phyloP scores from a whole-genome alignment of 2,113 vertebrate genomes.

The Odobenus rosmarus region DNA sequence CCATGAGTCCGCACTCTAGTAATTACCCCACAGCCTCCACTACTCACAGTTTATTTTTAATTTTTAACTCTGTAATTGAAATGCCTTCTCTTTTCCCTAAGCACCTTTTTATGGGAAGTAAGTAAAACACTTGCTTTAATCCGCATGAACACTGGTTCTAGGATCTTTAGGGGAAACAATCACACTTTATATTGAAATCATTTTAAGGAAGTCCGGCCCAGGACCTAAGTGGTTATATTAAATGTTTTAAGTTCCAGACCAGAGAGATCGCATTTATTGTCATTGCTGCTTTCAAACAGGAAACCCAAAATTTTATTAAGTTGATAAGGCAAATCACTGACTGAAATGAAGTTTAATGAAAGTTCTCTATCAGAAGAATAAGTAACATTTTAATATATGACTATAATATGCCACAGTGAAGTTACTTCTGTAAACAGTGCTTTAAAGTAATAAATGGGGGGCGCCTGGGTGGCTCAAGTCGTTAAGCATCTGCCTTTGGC shows the following conservation, averaged over 20 bases:
- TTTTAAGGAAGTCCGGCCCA: neutral
- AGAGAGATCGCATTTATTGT: slow-evolving; percentile 7
- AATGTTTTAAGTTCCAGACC: slow-evolving; percentile 51
- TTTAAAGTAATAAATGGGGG: slow-evolving; percentile 44
- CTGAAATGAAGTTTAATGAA: slow-evolving; percentile 53
- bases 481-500: no score
- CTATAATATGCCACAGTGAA: neutral
- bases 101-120: neutral
- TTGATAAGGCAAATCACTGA: slow-evolving; percentile 37
- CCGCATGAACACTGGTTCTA: neutral
- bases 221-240: slow-evolving; percentile 23
- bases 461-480: no score
- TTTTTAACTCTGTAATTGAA: neutral
- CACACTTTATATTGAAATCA: neutral
- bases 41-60: neutral
- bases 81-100: neutral
- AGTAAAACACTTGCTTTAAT: slow-evolving; percentile 15
- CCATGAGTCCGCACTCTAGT: neutral
- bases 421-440: neutral
- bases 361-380: slow-evolving; percentile 29
- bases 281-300: slow-evolving; percentile 35
- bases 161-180: neutral
- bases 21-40: neutral
- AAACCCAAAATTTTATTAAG: slow-evolving; percentile 51
- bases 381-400: neutral